Evolutionary conservation across 2,888 invertebrate genomes (phyloP), one percentile per base, ranked within the genome.

Genomic region (Clunio marinus): DNA sequence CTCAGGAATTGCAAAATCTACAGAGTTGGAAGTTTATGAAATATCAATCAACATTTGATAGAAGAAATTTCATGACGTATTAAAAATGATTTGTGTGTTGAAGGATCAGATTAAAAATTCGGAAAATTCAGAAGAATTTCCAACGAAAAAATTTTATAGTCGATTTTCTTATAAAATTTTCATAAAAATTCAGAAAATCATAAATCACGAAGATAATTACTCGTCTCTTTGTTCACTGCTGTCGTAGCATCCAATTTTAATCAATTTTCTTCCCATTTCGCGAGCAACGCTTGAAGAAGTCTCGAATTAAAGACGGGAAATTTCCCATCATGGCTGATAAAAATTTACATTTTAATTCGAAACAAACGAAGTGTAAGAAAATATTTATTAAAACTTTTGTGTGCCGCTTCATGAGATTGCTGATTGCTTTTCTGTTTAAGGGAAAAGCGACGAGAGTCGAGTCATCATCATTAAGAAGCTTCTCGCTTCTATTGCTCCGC

Each of bases 401-500:
- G 25, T 8, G 57, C 3, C 25, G 57, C 25, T 57, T 17, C 24
- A 22, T 55, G 24, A 55, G 57, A 57, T 17, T 20, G 25, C 55
- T 57, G 57, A 57, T 57, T 57, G 20, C 20, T 57, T 51, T 51
- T 27, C 20, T 57, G n/a, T 15, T 27, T 15, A 57, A n/a, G 25
- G n/a, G 57, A 57, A 15, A 15, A 3, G 57, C 24, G 22, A 57
- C 27, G n/a, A n/a, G n/a, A n/a, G n/a, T n/a, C n/a, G 27, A 57
- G 57, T 24, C 57, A 57, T 57, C 57, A 57, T 57, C 57, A 57
- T 57, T 57, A 57, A 57, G 51, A 51, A 51, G 51, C 17, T 51
- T 51, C 41, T 41, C 51, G 51, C n/a, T 51, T 51, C 51, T 41
- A 41, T 41, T 41, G 41, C n/a, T n/a, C n/a, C n/a, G n/a, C n/a